Percentiles rank a stretch among this genome's conserved stretches.
Conservation (phyloP, 92 coral and sea anemone genomes). For the Phenganax subtilis region DNA sequence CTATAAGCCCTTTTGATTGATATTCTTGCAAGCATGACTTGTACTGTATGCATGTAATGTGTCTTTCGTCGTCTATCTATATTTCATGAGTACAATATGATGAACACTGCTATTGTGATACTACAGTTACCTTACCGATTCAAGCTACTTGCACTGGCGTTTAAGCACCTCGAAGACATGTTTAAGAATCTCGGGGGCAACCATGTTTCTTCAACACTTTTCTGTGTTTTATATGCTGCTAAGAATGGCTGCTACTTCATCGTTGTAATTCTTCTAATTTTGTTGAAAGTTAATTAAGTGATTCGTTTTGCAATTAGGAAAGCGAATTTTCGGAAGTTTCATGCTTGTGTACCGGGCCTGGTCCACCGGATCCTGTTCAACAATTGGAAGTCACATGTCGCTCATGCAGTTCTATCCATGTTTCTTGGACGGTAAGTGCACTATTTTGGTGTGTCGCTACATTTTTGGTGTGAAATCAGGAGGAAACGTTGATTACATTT, state of each 20-base stretch:
- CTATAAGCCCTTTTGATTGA: too few relatives aligned
- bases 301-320: slow-evolving; percentile 43
- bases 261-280: neutral
- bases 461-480: neutral
- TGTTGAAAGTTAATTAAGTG: neutral
- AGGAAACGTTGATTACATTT: too few relatives aligned
- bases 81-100: too few relatives aligned
- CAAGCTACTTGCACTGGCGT: too few relatives aligned
- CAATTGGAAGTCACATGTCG: slow-evolving; percentile 76
- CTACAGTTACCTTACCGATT: too few relatives aligned
- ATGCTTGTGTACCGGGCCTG: slow-evolving; percentile 81
- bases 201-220: too few relatives aligned
- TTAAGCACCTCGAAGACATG: too few relatives aligned
- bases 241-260: neutral
- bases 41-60: too few relatives aligned
- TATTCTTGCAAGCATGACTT: too few relatives aligned
- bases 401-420: slow-evolving; percentile 79
- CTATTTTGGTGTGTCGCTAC: neutral
- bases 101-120: too few relatives aligned
- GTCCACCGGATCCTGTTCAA: slow-evolving; percentile 73
- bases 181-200: too few relatives aligned
- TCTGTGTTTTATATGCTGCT: neutral
- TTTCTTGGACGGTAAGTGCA: slow-evolving; percentile 83
- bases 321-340: slow-evolving; percentile 74
- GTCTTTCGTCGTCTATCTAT: too few relatives aligned